phyloP scores from a whole-genome alignment of 2,113 vertebrate genomes.

The Tenebrosternarchus preto region DNA sequence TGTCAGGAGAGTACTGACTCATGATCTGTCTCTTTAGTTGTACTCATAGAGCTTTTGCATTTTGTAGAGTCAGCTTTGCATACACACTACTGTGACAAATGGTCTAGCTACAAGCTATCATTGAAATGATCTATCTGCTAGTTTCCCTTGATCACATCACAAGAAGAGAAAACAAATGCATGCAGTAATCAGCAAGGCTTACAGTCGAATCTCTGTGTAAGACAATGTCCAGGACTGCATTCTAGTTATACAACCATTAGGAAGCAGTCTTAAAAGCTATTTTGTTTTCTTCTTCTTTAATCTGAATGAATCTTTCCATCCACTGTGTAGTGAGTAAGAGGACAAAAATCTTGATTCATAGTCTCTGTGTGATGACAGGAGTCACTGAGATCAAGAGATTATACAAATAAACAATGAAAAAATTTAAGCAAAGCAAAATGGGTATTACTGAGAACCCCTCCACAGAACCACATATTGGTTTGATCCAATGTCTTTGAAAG shows the following conservation, averaged over 20 bases:
- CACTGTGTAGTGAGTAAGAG: conserved; percentile 37
- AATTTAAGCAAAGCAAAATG: too few relatives aligned
- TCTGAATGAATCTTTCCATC: conserved; percentile 41
- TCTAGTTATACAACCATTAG: conserved; percentile 51
- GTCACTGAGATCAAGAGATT: not conserved
- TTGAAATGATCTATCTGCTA: conserved; percentile 25
- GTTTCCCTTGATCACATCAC: conserved; percentile 23
- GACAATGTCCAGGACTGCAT: conserved; percentile 42
- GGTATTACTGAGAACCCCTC: too few relatives aligned
- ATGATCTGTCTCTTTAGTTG: conserved; percentile 43
- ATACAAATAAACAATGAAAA: not conserved
- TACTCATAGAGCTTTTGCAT: conserved; percentile 57
- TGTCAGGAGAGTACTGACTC: conserved; percentile 38
- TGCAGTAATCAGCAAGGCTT: conserved; percentile 29
- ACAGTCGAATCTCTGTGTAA: conserved; percentile 42
- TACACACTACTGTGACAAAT: conserved; percentile 22
- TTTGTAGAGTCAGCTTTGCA: conserved; percentile 33
- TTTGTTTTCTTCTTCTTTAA: conserved; percentile 38
- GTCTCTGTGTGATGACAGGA: not conserved
- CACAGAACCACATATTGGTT: not conserved
- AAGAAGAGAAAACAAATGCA: conserved; percentile 33
- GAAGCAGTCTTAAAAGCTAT: conserved; percentile 55
- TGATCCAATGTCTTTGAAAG: not conserved
- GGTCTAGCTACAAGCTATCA: conserved; percentile 34
- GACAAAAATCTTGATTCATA: not conserved